Evolutionary conservation across 1,140 invertebrate species (phyloP).

Genomic region (Notospermus geniculatus): DNA sequence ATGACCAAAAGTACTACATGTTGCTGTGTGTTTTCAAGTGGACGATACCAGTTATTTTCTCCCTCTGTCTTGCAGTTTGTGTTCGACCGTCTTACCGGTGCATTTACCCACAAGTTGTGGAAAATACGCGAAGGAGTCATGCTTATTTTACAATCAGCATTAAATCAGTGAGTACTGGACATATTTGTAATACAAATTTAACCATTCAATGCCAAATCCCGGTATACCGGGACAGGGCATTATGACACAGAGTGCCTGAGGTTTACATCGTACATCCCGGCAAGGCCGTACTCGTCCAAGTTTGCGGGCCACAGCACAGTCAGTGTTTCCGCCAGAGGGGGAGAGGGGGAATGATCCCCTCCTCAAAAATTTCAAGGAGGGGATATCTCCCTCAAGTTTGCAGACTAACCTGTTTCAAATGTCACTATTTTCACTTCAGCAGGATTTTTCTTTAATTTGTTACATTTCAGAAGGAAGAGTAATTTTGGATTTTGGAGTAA

Average conservation of each 20-base stretch:
- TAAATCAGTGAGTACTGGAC: slow-evolving; percentile 72
- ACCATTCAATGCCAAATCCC: not conserved
- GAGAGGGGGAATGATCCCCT: too few species aligned
- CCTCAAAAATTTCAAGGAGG: too few species aligned
- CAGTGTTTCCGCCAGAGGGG: too few species aligned
- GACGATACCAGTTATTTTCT: not conserved
- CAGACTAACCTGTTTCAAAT: too few species aligned
- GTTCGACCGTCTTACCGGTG: slow-evolving; percentile 71
- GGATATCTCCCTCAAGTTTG: too few species aligned
- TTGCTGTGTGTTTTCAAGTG: too few species aligned
- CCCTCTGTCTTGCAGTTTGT: slow-evolving; percentile 59
- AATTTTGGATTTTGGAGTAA: too few species aligned
- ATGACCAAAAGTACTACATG: too few species aligned
- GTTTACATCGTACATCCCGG: not conserved
- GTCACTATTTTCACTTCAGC: too few species aligned
- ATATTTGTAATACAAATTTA: not conserved
- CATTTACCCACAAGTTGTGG: slow-evolving; percentile 82
- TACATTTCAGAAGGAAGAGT: too few species aligned
- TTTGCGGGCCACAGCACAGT: too few species aligned
- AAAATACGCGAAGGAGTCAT: slow-evolving; percentile 82
- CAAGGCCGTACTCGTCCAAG: not conserved
- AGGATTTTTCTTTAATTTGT: too few species aligned
- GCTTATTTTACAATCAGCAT: slow-evolving; percentile 72
- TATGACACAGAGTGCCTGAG: not conserved
- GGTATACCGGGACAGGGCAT: not conserved